Evolutionary conservation across 2,888 invertebrate species (phyloP).

Genomic region (Cerceris rybyensis): DNA sequence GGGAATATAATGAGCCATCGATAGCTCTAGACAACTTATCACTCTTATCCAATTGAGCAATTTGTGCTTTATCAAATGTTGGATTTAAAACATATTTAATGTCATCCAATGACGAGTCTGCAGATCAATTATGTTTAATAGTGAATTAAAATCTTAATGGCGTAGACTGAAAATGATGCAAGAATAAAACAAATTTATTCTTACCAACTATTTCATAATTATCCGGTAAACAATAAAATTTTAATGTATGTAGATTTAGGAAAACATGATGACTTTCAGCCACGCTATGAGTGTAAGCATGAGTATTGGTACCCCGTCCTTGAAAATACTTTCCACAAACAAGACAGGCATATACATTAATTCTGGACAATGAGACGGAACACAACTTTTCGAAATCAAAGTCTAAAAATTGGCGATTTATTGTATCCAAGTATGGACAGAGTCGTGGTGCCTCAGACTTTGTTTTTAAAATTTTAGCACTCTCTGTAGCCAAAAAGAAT

Average conservation of each 20-base stretch:
- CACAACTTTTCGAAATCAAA: slow-evolving; percentile 99
- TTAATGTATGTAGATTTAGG: slow-evolving; percentile 96
- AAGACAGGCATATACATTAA: slow-evolving; percentile 99
- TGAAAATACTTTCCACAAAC: slow-evolving; percentile 99
- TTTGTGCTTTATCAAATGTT: slow-evolving; percentile 93
- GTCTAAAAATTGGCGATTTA: slow-evolving; percentile 97
- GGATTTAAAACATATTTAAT: slow-evolving; percentile 99
- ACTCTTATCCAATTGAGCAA: slow-evolving; percentile 90
- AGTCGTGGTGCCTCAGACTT: slow-evolving; percentile 82
- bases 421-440: slow-evolving; percentile 99
- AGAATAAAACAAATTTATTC: slow-evolving; percentile 44
- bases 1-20: slow-evolving; percentile 97
- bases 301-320: slow-evolving; percentile 98
- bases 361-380: slow-evolving; percentile 97
- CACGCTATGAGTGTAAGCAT: slow-evolving; percentile 99
- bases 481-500: slow-evolving; percentile 41
- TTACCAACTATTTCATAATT: slow-evolving; percentile 99
- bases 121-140: slow-evolving; percentile 64
- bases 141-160: slow-evolving; percentile 9
- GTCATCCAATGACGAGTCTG: slow-evolving; percentile 97
- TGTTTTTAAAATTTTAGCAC: slow-evolving; percentile 35
- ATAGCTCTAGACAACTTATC: slow-evolving; percentile 96
- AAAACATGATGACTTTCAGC: slow-evolving; percentile 99
- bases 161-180: slow-evolving; percentile 1
- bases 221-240: slow-evolving; percentile 99